Evolutionary conservation across 2,797 vertebrate species (phyloP), one percentile per base, ranked within the genome.

Genomic region (Gallinago solitaria): DNA sequence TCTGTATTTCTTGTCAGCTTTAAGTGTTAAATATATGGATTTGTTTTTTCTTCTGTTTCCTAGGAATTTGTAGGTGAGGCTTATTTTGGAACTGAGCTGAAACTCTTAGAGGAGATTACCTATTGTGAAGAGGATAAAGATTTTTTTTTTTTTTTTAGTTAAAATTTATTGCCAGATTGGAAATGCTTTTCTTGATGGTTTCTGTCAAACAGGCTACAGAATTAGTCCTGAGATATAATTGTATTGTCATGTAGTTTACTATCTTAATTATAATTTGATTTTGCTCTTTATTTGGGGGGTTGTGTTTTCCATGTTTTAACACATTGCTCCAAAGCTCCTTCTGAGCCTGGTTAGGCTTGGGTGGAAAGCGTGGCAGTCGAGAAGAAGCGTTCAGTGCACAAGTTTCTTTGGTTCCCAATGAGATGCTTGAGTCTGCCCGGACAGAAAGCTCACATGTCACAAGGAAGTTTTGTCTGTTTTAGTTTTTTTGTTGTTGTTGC

Each of bases 371-470:
- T 9, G 41, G 12, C 1, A 1, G 15, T 71, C 88, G 14, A 33
- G 9, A 0, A 33, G 45, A 27, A 59, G 11, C 1, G 4, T 57
- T 77, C 6, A 5, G 1, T 32, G 32, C 23, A 13, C 50, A 54
- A 53, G 9, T 63, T 82, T 43, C 71, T 76, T 39, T 86, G 35
- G 5, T 32, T 87, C 35, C 56, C 30, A 9, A 4, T 6, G 27
- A 33, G 6, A 16, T 70, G 6, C 48, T 64, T 14, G 3, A 15
- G 4, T 63, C 64, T 76, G 35, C 32, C 54, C 68, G 9, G 14
- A 21, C 14, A 63, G 41, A 90, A 83, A n/a, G 7, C 28, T 68
- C 28, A 9, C 11, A 1, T n/a, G 27, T 57, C 39, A 37, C 13
- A 37, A 48, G 19, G 28, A 51, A 54, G n/a, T 9, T 53, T 80